Conservation (phyloP, 2,113 vertebrate species). For the Nymphicus hollandicus region DNA sequence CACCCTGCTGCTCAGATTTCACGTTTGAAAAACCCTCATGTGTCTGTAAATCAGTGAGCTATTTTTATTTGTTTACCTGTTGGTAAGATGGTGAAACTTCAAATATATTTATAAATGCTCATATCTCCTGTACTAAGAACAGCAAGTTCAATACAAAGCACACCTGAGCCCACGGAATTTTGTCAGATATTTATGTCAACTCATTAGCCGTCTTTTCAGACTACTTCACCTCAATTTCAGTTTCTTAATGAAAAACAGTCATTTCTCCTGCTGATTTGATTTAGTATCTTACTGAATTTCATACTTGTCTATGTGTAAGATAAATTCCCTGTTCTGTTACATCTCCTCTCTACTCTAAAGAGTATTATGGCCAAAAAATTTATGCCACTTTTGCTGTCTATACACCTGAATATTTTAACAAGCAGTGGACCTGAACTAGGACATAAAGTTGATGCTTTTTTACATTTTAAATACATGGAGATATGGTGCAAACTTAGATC, state of each 20-base stretch:
- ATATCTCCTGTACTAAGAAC: conserved; percentile 6
- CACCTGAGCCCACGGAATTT: conserved; percentile 56
- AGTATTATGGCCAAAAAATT: not conserved
- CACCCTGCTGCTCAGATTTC: not conserved
- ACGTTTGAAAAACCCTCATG: not conserved
- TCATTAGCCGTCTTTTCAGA: conserved; percentile 36
- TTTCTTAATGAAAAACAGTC: not conserved
- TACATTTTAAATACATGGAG: not conserved
- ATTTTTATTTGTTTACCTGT: conserved; percentile 51
- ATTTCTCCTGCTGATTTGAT: conserved; percentile 3
- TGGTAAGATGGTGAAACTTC: not conserved
- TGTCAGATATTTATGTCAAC: conserved; percentile 17
- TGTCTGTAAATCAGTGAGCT: conserved; percentile 29
- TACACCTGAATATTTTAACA: not conserved
- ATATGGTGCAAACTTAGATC: not conserved
- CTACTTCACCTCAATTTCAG: conserved; percentile 27
- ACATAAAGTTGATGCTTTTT: not conserved
- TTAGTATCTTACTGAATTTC: conserved; percentile 9
- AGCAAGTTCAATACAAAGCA: not conserved
- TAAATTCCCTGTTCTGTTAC: not conserved
- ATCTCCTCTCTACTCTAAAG: not conserved
- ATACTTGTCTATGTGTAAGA: not conserved
- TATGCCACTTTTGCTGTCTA: not conserved
- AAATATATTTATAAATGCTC: conserved; percentile 18
- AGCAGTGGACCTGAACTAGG: not conserved